Evolutionary conservation across 2,888 invertebrate species (phyloP), one percentile per base, ranked within the genome.

Genomic region (Eristalis tenax): DNA sequence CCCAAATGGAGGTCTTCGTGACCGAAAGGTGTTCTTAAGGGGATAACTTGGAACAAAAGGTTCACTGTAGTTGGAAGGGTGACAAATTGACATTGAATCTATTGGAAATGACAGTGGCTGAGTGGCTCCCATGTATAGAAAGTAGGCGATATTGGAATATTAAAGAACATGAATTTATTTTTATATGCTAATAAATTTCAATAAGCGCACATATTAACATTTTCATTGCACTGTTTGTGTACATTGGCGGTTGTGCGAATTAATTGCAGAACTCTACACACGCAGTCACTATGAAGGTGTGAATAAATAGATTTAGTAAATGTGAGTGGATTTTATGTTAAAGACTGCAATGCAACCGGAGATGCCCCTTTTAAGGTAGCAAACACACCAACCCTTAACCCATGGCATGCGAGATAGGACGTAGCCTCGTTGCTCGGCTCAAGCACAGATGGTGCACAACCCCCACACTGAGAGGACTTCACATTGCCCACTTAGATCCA

Each of bases 41-140:
- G 75, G 64, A 38, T 35, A 79, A 43, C 75, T 87, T 79, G 79
- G 75, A 79, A 79, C 76, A 71, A 71, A 79, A 83, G 61, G 83
- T 83, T 63, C 75, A 79, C 40, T 70, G 71, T 63, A 83, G 78
- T 76, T 83, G 86, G 66, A 78, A 71, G 75, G 71, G 87, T 79
- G 87, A 87, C 83, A 87, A 87, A 87, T 83, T 87, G 83, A 66
- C 75, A 61, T 83, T 83, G 79, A 87, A 83, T 83, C 83, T 79
- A 65, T 38, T 38, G 43, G 15, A 43, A n/a, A 4, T 18, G 6
- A 18, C n/a, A 8, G 32, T 32, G 32, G 10, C 32, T 32, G 32
- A 32, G 32, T 50, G 50, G 18, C 50, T 6, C 8, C 0, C 50
- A 18, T 22, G 6, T 18, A 50, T 0, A 18, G 6, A 18, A 50